Evolutionary conservation across 2,797 vertebrate species (phyloP), one percentile per base, ranked within the genome.

Genomic region (Glossophaga mutica): DNA sequence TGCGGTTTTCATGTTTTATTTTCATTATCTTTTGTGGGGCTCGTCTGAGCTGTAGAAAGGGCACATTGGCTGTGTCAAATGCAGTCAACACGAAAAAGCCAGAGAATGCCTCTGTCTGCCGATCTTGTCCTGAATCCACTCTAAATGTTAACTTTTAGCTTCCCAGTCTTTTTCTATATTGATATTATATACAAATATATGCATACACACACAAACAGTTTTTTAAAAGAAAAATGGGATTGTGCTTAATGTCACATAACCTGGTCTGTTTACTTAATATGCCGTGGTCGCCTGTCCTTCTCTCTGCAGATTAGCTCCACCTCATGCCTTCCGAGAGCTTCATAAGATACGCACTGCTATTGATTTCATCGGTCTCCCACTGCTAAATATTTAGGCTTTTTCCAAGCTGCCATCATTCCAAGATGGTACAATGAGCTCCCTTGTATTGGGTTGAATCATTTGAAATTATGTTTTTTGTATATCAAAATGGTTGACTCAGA

Each of bases 401-500:
- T 29, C 55, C 65, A 91, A 94, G 71, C 39, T 22, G 3, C 68
- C 73, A 37, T 57, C 26, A 32, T 90, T 74, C 46, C 26, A 68
- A 89, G 90, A 84, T 78, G 46, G 39, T 59, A 39, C 67, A 81
- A 18, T 52, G 34, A 86, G 68, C 6, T 91, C 3, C 15, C 68
- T 68, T 79, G 65, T 37, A 48, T 86, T 74, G 52, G 16, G 26
- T 2, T 37, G 42, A 94, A 74, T 88, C 77, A 59, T 83, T 86
- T 92, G 74, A 92, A 96, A 94, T 86, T 71, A 34, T 32, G 42
- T 24, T n/a, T 96, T 96, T 94, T 86, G 14, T 22, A 21, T 76
- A 79, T 79, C 3, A 59, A 88, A 42, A 34, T n/a, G 10, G 44
- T 50, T 21, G 32, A 74, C 68, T 44, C 29, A 10, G 73, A 93